Conservation (phyloP, 2,888 invertebrate species). For the Athetis lepigone region DNA sequence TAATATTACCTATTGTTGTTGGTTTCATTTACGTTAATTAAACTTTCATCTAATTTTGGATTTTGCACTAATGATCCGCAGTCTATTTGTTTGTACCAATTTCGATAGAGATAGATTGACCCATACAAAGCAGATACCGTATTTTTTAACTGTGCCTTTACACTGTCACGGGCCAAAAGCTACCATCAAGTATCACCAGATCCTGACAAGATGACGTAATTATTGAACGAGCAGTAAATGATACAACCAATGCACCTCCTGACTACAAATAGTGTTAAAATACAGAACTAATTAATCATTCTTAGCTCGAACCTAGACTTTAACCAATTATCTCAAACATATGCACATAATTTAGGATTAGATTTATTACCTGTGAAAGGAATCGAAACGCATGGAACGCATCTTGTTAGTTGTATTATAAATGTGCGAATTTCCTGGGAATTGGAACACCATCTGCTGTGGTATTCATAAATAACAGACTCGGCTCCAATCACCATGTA, state of each 20-base stretch:
- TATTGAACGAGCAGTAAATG: not conserved
- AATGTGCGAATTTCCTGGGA: slow-evolving; percentile 54
- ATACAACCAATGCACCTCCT: too few relatives aligned
- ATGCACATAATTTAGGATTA: slow-evolving; percentile 45
- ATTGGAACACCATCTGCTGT: slow-evolving; percentile 56
- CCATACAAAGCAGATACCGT: too few relatives aligned
- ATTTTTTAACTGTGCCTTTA: too few relatives aligned
- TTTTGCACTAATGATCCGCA: too few relatives aligned
- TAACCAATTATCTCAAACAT: slow-evolving; percentile 22
- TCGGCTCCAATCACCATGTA: slow-evolving; percentile 33
- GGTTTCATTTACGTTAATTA: slow-evolving; percentile 8
- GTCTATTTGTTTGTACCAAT: too few relatives aligned
- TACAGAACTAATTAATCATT: slow-evolving; percentile 15
- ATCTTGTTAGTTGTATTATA: slow-evolving; percentile 45
- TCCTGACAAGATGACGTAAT: not conserved
- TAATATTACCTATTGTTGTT: slow-evolving; percentile 28
- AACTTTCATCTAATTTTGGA: not conserved
- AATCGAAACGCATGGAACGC: slow-evolving; percentile 26
- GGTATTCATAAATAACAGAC: slow-evolving; percentile 43
- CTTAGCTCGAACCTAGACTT: slow-evolving; percentile 13
- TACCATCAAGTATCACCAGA: too few relatives aligned
- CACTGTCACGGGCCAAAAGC: too few relatives aligned
- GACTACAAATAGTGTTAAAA: too few relatives aligned
- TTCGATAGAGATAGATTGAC: too few relatives aligned
- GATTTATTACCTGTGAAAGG: slow-evolving; percentile 48